Percentiles rank a stretch among this genome's conserved stretches.
Conservation (phyloP, 1,140 invertebrate species). For the Drosophila pseudoananassae region DNA sequence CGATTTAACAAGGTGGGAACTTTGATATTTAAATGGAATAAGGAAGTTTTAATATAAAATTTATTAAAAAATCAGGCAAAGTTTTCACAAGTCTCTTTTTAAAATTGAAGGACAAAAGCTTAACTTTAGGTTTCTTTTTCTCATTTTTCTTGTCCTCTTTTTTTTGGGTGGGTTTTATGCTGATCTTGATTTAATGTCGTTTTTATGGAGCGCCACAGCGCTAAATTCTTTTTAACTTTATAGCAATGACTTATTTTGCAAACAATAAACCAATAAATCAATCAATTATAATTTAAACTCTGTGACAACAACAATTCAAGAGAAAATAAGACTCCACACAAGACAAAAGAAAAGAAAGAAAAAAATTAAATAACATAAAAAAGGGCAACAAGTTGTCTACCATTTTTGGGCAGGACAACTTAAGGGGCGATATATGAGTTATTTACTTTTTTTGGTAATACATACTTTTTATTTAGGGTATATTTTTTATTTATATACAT, state of each 20-base stretch:
- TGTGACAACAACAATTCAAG: conserved; percentile 36
- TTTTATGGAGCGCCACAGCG: conserved; percentile 51
- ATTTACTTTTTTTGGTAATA: not conserved
- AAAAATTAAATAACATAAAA: conserved; percentile 32
- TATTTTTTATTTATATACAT: not conserved
- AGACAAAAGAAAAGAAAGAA: conserved; percentile 26
- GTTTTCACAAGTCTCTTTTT: not conserved
- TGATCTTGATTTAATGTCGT: conserved; percentile 39
- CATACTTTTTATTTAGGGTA: not conserved
- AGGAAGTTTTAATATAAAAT: not conserved
- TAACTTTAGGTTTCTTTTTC: not conserved
- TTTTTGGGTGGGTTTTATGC: conserved; percentile 27
- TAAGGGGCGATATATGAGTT: conserved; percentile 12
- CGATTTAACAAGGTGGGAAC: too few relatives aligned
- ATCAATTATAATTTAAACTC: conserved; percentile 75
- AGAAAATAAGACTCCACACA: conserved; percentile 10
- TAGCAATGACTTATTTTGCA: conserved; percentile 72
- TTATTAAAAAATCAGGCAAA: not conserved
- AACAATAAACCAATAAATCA: conserved; percentile 83
- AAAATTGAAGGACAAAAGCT: not conserved
- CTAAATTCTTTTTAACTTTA: conserved; percentile 34
- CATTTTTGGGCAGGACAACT: conserved; percentile 41
- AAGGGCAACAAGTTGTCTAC: conserved; percentile 19
- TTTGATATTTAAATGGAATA: not conserved
- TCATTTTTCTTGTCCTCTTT: conserved; percentile 1